These are phyloP conservation scores for Cataglyphis cursor DNA, from an alignment of 2,888 invertebrate species.

Conservation along the genomic window DNA sequence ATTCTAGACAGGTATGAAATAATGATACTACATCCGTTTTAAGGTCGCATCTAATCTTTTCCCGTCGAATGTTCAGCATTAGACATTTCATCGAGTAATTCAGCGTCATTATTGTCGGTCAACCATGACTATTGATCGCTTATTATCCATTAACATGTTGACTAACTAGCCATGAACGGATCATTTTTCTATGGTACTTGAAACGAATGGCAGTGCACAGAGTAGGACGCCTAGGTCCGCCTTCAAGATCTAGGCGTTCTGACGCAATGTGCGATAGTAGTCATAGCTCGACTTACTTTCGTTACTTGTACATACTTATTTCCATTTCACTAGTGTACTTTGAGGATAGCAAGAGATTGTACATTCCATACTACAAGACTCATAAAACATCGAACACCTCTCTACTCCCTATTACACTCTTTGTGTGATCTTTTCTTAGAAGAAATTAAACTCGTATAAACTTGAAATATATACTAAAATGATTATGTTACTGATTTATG, in stretches of 20 bases:
- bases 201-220: conserved; percentile 46
- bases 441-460: background rate
- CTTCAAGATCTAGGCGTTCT: conserved; percentile 75
- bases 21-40: conserved; percentile 6
- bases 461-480: background rate
- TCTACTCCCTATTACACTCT: background rate
- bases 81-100: conserved; percentile 53
- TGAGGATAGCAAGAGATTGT: conserved; percentile 55
- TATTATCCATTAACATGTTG: conserved; percentile 76
- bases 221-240: conserved; percentile 65
- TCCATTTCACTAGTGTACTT: conserved; percentile 56
- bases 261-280: conserved; percentile 73
- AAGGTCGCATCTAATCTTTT: background rate
- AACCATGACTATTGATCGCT: conserved; percentile 83
- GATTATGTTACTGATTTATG: background rate
- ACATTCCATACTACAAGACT: conserved; percentile 45
- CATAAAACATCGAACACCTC: background rate
- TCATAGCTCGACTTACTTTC: conserved; percentile 71
- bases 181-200: conserved; percentile 61
- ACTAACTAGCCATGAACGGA: conserved; percentile 78
- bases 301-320: conserved; percentile 66
- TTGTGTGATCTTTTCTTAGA: background rate
- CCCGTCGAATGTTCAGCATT: conserved; percentile 29
- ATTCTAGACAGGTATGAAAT: conserved; percentile 81
- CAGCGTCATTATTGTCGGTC: conserved; percentile 75